These are phyloP conservation scores for Crypturellus undulatus DNA, from an alignment of 2,113 vertebrate species.

Conservation along the genomic window DNA sequence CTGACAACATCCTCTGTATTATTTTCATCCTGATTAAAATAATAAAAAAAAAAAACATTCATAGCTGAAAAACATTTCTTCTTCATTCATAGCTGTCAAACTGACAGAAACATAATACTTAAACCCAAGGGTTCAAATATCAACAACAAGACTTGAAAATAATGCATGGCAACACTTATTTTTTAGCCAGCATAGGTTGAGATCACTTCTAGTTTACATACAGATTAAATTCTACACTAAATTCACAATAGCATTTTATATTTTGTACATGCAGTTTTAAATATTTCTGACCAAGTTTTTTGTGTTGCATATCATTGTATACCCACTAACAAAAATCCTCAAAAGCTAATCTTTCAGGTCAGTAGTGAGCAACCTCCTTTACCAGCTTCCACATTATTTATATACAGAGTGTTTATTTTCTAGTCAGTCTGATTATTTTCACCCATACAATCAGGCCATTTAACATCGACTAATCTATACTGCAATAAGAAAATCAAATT, in stretches of 20 bases:
- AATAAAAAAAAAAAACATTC: neutral
- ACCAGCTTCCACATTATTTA: neutral
- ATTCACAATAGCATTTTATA: neutral
- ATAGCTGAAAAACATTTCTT: neutral
- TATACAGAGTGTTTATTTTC: neutral
- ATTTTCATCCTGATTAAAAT: conserved; percentile 86
- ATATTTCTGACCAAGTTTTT: neutral
- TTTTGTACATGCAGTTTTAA: neutral
- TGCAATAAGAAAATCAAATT: neutral
- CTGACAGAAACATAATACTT: neutral
- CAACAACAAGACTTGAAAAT: neutral
- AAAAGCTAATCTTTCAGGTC: neutral
- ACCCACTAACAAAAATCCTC: neutral
- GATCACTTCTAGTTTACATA: neutral
- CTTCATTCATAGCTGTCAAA: neutral
- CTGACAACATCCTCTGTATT: conserved; percentile 85
- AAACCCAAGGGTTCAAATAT: neutral
- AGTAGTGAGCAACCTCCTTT: neutral
- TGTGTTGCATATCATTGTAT: neutral
- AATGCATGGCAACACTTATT: neutral
- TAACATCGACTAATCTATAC: neutral
- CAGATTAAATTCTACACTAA: neutral
- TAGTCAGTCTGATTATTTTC: neutral
- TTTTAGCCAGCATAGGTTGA: neutral
- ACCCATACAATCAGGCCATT: neutral